These are phyloP conservation scores for Caenorhabditis afra DNA, from an alignment of 2,888 invertebrate genomes.

Conservation along the genomic window DNA sequence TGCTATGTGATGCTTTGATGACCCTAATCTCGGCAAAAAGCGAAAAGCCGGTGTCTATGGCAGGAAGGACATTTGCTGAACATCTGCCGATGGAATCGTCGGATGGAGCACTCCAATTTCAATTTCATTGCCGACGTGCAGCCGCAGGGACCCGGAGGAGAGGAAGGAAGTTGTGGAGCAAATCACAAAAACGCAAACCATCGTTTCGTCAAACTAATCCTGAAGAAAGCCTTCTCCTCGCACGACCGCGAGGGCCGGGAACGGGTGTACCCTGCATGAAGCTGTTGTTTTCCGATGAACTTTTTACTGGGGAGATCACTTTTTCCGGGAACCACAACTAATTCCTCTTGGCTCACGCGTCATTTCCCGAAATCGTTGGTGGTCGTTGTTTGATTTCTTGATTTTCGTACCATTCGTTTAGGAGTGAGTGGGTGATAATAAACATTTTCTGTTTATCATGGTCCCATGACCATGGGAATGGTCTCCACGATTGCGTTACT, in stretches of 20 bases:
- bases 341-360: neutral
- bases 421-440: neutral
- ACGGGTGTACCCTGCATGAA: slow-evolving; percentile 45
- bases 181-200: slow-evolving; percentile 52
- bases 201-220: slow-evolving; percentile 58
- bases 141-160: slow-evolving; percentile 3
- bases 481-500: neutral
- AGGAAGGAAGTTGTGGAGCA: slow-evolving; percentile 53
- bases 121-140: slow-evolving; percentile 45
- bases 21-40: slow-evolving; percentile 54
- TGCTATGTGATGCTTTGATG: slow-evolving; percentile 32
- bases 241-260: slow-evolving; percentile 19
- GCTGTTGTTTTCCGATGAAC: slow-evolving; percentile 44
- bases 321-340: neutral
- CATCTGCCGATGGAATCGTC: slow-evolving; percentile 30
- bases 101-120: slow-evolving; percentile 46
- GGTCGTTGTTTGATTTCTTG: slow-evolving; percentile 29
- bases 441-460: slow-evolving; percentile 20
- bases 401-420: slow-evolving; percentile 2
- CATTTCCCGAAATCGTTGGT: neutral
- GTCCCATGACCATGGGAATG: neutral
- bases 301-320: slow-evolving; percentile 33
- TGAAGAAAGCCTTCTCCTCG: slow-evolving; percentile 30
- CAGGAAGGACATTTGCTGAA: slow-evolving; percentile 50
- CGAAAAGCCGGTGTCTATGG: slow-evolving; percentile 27